phyloP scores from a whole-genome alignment of 2,797 vertebrate species.

The Manis javanica region DNA sequence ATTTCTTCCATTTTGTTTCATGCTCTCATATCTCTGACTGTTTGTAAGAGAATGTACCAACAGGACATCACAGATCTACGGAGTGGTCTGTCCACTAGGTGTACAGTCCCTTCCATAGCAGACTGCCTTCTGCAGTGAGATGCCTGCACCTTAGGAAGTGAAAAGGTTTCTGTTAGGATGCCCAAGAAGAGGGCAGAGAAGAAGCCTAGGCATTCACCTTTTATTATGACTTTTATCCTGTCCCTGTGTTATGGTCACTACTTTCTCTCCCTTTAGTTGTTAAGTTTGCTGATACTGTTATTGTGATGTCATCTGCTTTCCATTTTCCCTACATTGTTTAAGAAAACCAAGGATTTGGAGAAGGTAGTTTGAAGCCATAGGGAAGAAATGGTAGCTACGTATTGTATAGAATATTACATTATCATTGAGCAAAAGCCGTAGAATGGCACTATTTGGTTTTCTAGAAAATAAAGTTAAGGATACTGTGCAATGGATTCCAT shows the following conservation, averaged over 20 bases:
- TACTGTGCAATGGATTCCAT: background rate
- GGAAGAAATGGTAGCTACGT: background rate
- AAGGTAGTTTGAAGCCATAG: slow-evolving; percentile 3
- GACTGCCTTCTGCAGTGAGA: background rate
- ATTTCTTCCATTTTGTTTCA: background rate
- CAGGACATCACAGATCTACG: background rate
- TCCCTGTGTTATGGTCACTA: background rate
- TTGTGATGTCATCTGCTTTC: background rate
- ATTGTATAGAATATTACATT: background rate
- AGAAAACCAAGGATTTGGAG: background rate
- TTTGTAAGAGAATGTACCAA: background rate
- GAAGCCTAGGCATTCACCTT: background rate
- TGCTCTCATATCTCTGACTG: background rate
- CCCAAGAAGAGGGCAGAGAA: background rate
- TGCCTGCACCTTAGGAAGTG: background rate
- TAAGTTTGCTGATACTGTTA: background rate
- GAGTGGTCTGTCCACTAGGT: background rate
- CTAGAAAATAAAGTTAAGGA: background rate
- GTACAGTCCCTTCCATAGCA: background rate
- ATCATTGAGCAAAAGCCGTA: background rate
- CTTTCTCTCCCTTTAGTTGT: background rate
- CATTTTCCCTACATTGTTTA: background rate
- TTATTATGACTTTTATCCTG: background rate
- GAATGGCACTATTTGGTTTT: background rate
- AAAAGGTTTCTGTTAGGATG: background rate